Base-by-base conservation (phyloP, 2,113 vertebrate species). In the Benitochromis conjunctus region DNA sequence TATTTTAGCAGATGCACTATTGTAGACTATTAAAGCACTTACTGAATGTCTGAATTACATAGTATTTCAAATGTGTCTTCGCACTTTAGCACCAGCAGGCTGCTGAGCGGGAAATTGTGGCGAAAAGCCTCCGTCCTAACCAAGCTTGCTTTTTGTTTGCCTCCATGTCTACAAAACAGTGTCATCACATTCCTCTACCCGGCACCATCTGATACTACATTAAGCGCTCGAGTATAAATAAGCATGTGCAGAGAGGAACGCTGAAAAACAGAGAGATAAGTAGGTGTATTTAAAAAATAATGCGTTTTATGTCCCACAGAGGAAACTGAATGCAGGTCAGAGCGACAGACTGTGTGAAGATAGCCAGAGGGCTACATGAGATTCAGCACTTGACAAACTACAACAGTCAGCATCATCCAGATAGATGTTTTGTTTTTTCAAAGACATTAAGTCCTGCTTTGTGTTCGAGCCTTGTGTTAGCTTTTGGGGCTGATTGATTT, bases 131-230 rank as follows among this genome's bases (percentile, higher is more conserved):
- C 41, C 12, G 53, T 6, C 18, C 18, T 46, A 43, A 19, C 43
- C 11, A 54, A 36, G 19, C 62, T 87, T 84, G 58, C 84, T 36
- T 71, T 91, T 88, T 1, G 21, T 85, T 88, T 80, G 71, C 77
- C 26, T 84, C 80, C 26, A 29, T 56, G 82, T 46, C 31, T 74
- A 18, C 82, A 60, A 48, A 88, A 88, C 80, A 82, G 21, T 86
- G 82, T 55, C 43, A 82, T 84, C 79, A 43, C 80, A 83, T 89
- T 90, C 74, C 85, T 24, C 78, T 14, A 64, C 66, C 79, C 89
- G 43, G 82, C 87, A 19, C 56, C 69, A 81, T 85, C 81, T 86
- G 81, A 83, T 71, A 81, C 84, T 38, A 26, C 58, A 11, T 80
- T 82, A 76, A 88, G 84, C 77, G 53, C 81, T 51, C 10, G 26